Conservation (phyloP, 2,888 invertebrate species). For the Drosophila neonasuta region DNA sequence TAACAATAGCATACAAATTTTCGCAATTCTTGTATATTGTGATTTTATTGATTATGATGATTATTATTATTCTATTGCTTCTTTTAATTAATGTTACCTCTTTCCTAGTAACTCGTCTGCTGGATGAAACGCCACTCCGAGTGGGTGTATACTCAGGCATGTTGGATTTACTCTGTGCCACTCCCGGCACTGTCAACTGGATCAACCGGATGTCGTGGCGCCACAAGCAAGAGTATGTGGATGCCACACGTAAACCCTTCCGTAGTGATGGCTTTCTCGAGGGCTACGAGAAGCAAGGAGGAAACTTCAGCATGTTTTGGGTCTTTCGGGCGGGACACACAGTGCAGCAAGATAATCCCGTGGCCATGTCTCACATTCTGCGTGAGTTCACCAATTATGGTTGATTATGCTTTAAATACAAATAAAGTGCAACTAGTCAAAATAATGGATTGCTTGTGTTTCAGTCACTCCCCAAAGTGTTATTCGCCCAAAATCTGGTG, state of each 20-base stretch:
- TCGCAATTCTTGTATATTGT: too few species aligned
- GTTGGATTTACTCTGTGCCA: slow-evolving; percentile 92
- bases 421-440: slow-evolving; percentile 24
- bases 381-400: slow-evolving; percentile 78
- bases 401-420: slow-evolving; percentile 12
- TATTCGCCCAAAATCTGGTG: slow-evolving; percentile 1
- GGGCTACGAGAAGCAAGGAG: slow-evolving; percentile 87
- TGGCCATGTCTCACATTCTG: slow-evolving; percentile 86
- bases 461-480: slow-evolving; percentile 1
- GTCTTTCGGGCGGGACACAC: slow-evolving; percentile 81
- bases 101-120: slow-evolving; percentile 86
- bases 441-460: not conserved
- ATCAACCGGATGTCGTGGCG: slow-evolving; percentile 88
- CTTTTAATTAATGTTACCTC: not conserved
- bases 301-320: slow-evolving; percentile 80
- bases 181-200: slow-evolving; percentile 90
- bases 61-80: too few species aligned
- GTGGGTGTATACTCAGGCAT: slow-evolving; percentile 90
- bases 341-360: slow-evolving; percentile 88
- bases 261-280: slow-evolving; percentile 85
- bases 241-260: slow-evolving; percentile 84
- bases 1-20: too few species aligned
- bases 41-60: too few species aligned
- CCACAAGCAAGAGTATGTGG: slow-evolving; percentile 84
- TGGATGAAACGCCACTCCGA: slow-evolving; percentile 87